These are phyloP conservation scores for Drosophila paracracens DNA, from an alignment of 2,888 invertebrate species.

Conservation along the genomic window DNA sequence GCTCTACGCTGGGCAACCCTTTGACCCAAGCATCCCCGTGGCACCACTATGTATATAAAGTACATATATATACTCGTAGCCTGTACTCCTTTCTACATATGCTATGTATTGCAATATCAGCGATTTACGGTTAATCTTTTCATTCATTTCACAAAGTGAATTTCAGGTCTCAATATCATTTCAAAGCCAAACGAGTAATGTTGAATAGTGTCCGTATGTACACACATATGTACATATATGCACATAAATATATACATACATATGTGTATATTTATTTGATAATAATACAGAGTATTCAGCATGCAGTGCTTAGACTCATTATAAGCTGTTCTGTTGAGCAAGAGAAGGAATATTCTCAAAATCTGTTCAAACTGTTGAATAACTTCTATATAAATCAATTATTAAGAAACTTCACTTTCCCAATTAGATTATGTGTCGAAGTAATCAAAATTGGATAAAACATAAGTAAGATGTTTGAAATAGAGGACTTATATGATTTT, in stretches of 20 bases:
- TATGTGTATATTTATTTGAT: neutral
- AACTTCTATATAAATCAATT: neutral
- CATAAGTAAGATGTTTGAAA: neutral
- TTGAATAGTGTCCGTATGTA: neutral
- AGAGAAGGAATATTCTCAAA: neutral
- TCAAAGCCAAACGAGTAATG: neutral
- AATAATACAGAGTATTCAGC: neutral
- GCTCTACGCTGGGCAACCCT: conserved; percentile 33
- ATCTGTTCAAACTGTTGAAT: neutral
- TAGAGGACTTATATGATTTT: neutral
- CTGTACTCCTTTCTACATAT: conserved; percentile 44
- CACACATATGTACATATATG: neutral
- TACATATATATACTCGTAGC: conserved; percentile 13
- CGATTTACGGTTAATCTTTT: conserved; percentile 56
- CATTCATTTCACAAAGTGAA: conserved; percentile 32
- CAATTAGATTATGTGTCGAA: neutral
- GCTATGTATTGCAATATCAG: conserved; percentile 32
- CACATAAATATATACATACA: neutral
- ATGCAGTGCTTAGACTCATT: neutral
- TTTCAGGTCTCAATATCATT: conserved; percentile 12
- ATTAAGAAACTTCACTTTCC: neutral
- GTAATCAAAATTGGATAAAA: neutral
- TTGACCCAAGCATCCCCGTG: conserved; percentile 25
- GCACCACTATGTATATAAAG: neutral
- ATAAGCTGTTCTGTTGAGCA: neutral